Percentiles rank a stretch among this genome's conserved stretches.
phyloP scores from a whole-genome alignment of 2,888 invertebrate species.

The Microctonus aethiopoides region DNA sequence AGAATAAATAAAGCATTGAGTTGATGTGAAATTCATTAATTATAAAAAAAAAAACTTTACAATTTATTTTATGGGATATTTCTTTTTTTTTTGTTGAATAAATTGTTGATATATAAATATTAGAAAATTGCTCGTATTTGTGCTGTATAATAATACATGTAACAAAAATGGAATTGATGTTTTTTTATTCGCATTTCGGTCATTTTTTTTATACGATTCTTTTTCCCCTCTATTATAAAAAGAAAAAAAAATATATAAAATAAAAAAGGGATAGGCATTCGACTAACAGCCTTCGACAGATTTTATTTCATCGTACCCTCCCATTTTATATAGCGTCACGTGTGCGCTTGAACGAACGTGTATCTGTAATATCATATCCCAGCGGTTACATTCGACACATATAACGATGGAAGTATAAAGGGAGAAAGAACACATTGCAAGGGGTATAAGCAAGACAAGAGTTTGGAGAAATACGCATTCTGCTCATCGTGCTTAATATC shows the following conservation, averaged over 20 bases:
- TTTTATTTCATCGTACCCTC: constrained; percentile 25
- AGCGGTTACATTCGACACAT: constrained; percentile 11
- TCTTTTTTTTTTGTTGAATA: no score
- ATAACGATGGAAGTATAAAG: not conserved
- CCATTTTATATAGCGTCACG: constrained; percentile 42
- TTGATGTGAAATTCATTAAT: no score
- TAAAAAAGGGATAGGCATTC: constrained; percentile 29
- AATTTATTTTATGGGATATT: no score
- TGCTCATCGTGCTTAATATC: constrained; percentile 30
- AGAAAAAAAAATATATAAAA: not conserved
- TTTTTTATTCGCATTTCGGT: not conserved
- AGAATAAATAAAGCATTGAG: no score
- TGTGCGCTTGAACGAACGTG: constrained; percentile 32
- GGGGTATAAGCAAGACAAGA: not conserved
- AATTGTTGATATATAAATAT: no score
- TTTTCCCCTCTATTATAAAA: not conserved
- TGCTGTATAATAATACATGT: not conserved
- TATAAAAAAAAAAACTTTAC: no score
- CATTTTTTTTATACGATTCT: not conserved
- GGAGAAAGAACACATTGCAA: not conserved
- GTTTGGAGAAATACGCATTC: constrained; percentile 27
- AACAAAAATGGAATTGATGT: not conserved
- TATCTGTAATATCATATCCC: constrained; percentile 42
- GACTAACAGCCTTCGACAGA: constrained; percentile 34
- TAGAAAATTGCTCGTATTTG: no score